Base-by-base conservation (phyloP, 2,888 invertebrate genomes). In the Lasioglossum morio region DNA sequence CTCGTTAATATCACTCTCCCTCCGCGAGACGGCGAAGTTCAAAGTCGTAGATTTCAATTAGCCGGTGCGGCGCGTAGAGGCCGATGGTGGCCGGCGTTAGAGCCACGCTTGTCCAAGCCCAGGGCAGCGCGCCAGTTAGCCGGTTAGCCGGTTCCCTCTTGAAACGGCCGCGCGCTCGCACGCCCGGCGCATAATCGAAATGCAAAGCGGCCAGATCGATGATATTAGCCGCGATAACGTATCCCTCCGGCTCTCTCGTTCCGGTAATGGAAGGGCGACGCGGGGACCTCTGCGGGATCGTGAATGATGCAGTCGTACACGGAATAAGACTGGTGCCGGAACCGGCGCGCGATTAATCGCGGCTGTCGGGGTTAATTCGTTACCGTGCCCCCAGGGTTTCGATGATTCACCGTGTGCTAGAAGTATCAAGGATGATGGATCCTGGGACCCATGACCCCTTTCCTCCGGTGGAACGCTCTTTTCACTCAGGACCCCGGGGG, bases 41-140 rank as follows among this genome's bases (percentile, higher is more conserved):
- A 92, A 92, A 94, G 92, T 94, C 93, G 91, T 94, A 94, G 93
- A 94, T 94, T 94, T 93, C 94, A 94, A 94, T 94, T 94, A 94
- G 92, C 82, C 77, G 46, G 34, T 23, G 46, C 43, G 60, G 74
- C 34, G 43, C 43, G 43, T 43, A 14, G 43, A 43, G 43, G 43
- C 43, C 43, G 43, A 43, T 43, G 43, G 43, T 4, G 43, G 43
- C 43, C 43, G 86, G 91, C 16, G 63, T 16, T 63, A 30, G 63
- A 57, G 57, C 57, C 57, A 12, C 57, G 57, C 57, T 57, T 57
- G n/a, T 57, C 57, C 57, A 16, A 63, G 63, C 37, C 34, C 37
- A 34, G 34, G 30, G 34, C 69, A 34, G 69, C 37, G 69, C 69
- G 69, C 69, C 69, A 69, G 69, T 69, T 69, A 66, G 66, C 63